Conservation (phyloP, 2,888 invertebrate species). For the Cenopis cana region DNA sequence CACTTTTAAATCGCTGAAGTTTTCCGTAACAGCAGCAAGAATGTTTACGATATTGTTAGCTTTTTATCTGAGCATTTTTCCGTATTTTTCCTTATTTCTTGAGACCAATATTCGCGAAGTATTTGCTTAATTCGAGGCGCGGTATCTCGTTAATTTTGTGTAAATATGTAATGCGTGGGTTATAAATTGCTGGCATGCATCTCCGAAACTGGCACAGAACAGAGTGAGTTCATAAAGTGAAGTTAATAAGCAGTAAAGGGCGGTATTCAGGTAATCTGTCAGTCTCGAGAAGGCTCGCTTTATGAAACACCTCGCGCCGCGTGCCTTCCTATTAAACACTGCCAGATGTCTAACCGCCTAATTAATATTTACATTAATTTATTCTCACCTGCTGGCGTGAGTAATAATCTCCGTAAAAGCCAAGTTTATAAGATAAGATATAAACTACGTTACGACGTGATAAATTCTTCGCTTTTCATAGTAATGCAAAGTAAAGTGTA, state of each 20-base stretch:
- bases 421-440: constrained; percentile 45
- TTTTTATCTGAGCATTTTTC: constrained; percentile 43
- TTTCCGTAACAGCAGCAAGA: constrained; percentile 58
- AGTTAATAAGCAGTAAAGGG: constrained; percentile 63
- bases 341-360: constrained; percentile 50
- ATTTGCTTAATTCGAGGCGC: constrained; percentile 35
- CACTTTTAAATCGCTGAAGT: constrained; percentile 64
- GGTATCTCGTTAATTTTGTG: constrained; percentile 40
- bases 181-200: constrained; percentile 47
- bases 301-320: constrained; percentile 49
- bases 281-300: constrained; percentile 53
- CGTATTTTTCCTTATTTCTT: constrained; percentile 40
- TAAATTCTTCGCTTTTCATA: constrained; percentile 30
- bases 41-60: constrained; percentile 50
- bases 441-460: constrained; percentile 27
- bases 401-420: constrained; percentile 37
- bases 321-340: constrained; percentile 53
- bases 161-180: constrained; percentile 36
- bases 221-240: constrained; percentile 62
- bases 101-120: constrained; percentile 37
- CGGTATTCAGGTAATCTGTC: constrained; percentile 63
- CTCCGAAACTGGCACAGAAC: constrained; percentile 46
- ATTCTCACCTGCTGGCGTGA: constrained; percentile 45
- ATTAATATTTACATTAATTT: constrained; percentile 54
- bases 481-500: constrained; percentile 24